Evolutionary conservation across 2,888 invertebrate genomes (phyloP).

Genomic region (Trissonchulus latispiculum): DNA sequence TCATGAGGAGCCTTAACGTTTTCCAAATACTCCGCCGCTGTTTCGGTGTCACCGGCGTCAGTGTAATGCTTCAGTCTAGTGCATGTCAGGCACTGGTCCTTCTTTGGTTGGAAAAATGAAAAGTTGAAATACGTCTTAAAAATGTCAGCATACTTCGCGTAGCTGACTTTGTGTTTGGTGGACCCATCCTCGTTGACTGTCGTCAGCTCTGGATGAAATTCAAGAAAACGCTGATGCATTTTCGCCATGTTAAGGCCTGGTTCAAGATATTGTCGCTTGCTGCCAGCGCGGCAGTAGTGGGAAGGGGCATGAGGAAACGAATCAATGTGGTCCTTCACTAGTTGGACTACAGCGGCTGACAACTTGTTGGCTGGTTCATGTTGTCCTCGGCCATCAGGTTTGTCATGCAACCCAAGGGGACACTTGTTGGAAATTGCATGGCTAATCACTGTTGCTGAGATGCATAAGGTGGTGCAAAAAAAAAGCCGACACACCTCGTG

Average conservation of each 20-base stretch:
- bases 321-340: conserved; percentile 18
- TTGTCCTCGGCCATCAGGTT: conserved; percentile 2
- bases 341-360: neutral
- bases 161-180: neutral
- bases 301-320: conserved; percentile 14
- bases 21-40: neutral
- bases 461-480: neutral
- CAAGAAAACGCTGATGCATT: conserved; percentile 20
- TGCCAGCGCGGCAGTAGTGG: conserved; percentile 17
- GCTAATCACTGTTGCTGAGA: neutral
- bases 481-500: neutral
- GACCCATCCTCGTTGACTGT: too few relatives aligned
- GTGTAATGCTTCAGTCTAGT: too few relatives aligned
- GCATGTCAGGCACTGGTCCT: conserved; percentile 20
- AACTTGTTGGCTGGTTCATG: conserved; percentile 18
- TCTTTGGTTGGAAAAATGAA: conserved; percentile 15
- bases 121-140: conserved; percentile 21
- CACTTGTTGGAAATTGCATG: neutral
- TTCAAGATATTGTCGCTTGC: conserved; percentile 2
- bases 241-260: conserved; percentile 4
- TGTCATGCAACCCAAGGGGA: neutral
- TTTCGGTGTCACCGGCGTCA: neutral
- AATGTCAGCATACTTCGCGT: neutral
- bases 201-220: neutral
- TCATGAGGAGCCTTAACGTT: neutral